phyloP scores from a whole-genome alignment of 2,888 invertebrate genomes.

The Syritta pipiens region DNA sequence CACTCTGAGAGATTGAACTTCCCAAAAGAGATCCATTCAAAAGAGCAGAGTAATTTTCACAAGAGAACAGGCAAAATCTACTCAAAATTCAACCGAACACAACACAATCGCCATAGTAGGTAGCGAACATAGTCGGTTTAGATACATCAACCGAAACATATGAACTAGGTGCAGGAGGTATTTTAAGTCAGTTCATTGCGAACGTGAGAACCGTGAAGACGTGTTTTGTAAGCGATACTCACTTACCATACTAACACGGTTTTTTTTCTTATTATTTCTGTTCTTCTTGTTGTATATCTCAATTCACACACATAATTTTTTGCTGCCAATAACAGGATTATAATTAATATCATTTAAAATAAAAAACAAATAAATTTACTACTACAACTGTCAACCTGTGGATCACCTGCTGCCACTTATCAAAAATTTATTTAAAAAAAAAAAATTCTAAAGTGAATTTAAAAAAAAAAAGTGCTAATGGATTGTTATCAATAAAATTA shows the following conservation, averaged over 20 bases:
- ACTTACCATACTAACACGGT: slow-evolving; percentile 57
- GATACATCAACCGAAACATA: slow-evolving; percentile 73
- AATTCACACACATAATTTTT: slow-evolving; percentile 15
- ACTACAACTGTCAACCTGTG: slow-evolving; percentile 55
- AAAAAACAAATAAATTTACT: background rate
- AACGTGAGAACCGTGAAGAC: slow-evolving; percentile 79
- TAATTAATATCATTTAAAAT: slow-evolving; percentile 19
- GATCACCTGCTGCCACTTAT: too few species aligned
- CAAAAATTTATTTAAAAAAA: too few species aligned
- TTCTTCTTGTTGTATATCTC: slow-evolving; percentile 8
- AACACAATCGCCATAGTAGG: slow-evolving; percentile 45
- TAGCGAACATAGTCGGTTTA: slow-evolving; percentile 72
- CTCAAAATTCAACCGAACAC: background rate
- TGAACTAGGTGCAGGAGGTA: slow-evolving; percentile 71
- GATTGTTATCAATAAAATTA: slow-evolving; percentile 29
- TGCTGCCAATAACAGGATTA: slow-evolving; percentile 31
- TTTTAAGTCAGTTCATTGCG: slow-evolving; percentile 76
- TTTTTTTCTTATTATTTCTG: slow-evolving; percentile 41
- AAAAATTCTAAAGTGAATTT: slow-evolving; percentile 47
- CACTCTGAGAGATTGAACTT: background rate
- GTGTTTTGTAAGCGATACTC: slow-evolving; percentile 71
- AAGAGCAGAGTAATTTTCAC: background rate
- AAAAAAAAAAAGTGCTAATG: slow-evolving; percentile 19
- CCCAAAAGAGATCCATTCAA: background rate
- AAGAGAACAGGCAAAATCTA: background rate